phyloP scores from a whole-genome alignment of 2,888 invertebrate species.

The Epirrhoe alternata region DNA sequence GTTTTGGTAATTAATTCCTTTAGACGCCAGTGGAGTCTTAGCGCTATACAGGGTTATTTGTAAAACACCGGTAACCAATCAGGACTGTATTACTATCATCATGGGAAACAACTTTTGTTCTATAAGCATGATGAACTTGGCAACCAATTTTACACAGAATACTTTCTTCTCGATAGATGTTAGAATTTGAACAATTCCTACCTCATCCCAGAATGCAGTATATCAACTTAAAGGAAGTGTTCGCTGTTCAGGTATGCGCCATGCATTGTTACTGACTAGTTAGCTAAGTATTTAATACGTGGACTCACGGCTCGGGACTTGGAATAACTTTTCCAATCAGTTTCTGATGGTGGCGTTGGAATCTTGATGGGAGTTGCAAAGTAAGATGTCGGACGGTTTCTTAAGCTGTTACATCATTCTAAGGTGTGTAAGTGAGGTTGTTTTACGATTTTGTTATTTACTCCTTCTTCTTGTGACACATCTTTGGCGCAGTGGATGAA shows the following conservation, averaged over 20 bases:
- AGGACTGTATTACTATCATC: too few relatives aligned
- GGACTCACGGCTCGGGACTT: slow-evolving; percentile 12
- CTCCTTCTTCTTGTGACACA: neutral
- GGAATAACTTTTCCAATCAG: slow-evolving; percentile 22
- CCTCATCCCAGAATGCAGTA: neutral
- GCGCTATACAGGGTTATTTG: too few relatives aligned
- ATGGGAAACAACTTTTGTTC: too few relatives aligned
- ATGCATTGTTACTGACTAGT: slow-evolving; percentile 54
- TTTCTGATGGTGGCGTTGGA: neutral
- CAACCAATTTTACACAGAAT: too few relatives aligned
- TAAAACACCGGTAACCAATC: too few relatives aligned
- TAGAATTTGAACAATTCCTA: neutral
- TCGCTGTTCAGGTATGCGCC: slow-evolving; percentile 38
- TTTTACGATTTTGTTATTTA: neutral
- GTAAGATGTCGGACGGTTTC: neutral
- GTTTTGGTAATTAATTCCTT: too few relatives aligned
- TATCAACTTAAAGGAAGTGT: neutral
- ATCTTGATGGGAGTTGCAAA: neutral
- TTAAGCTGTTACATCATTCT: neutral
- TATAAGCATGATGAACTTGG: too few relatives aligned
- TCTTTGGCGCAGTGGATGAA: too few relatives aligned
- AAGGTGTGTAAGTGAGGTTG: neutral
- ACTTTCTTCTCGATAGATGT: too few relatives aligned
- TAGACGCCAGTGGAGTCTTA: too few relatives aligned
- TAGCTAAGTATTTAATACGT: slow-evolving; percentile 47